Evolutionary conservation across 2,797 vertebrate species (phyloP).

Genomic region (Chelonia mydas): DNA sequence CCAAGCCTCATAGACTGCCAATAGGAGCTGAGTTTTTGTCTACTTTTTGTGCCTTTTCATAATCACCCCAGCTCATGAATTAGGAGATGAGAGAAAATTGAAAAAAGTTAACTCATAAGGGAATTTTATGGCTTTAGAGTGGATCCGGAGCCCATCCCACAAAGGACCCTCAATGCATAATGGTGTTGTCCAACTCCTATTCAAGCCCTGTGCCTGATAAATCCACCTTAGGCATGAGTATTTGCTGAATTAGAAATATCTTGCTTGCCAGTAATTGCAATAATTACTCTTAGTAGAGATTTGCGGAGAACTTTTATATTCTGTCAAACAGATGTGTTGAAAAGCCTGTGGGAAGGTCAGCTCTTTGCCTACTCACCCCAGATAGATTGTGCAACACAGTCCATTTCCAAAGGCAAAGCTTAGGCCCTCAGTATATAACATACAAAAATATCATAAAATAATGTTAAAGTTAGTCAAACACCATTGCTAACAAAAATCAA

Average conservation of each 20-base stretch:
- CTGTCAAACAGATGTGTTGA: slow-evolving; percentile 21
- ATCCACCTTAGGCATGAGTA: slow-evolving; percentile 25
- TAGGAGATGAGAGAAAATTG: not conserved
- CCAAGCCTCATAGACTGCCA: slow-evolving; percentile 19
- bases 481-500: not conserved
- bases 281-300: slow-evolving; percentile 52
- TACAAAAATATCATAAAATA: not conserved
- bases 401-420: not conserved
- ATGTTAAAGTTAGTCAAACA: not conserved
- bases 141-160: not conserved
- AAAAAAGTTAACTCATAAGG: slow-evolving; percentile 42
- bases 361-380: not conserved
- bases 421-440: not conserved
- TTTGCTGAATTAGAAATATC: not conserved
- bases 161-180: not conserved
- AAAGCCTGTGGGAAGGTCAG: not conserved
- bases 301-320: slow-evolving; percentile 64
- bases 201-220: not conserved
- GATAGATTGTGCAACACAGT: not conserved
- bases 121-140: not conserved
- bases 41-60: not conserved
- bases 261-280: not conserved
- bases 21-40: not conserved
- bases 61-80: slow-evolving; percentile 30
- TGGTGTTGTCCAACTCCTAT: not conserved